These are phyloP conservation scores for Eleutherodactylus coqui DNA, from an alignment of 2,797 vertebrate genomes.

Conservation along the genomic window DNA sequence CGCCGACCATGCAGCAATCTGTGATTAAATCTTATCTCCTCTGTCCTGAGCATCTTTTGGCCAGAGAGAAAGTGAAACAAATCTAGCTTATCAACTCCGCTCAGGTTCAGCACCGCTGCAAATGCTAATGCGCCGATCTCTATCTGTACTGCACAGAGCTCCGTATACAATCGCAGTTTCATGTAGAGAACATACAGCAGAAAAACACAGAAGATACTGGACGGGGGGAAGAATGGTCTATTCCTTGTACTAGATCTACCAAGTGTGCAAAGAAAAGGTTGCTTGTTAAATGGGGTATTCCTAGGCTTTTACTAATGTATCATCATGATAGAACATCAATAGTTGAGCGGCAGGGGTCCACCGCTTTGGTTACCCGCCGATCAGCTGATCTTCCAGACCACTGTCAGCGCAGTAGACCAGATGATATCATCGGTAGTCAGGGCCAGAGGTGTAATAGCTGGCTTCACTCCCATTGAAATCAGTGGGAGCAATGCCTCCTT, in stretches of 20 bases:
- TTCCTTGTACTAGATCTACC: not conserved
- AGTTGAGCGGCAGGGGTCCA: no score
- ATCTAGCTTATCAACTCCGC: conserved; percentile 67
- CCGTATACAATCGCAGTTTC: conserved; percentile 20
- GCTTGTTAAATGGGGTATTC: not conserved
- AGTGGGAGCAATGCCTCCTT: no score
- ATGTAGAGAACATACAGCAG: not conserved
- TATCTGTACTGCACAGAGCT: conserved; percentile 62
- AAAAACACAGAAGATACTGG: not conserved
- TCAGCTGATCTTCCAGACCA: no score
- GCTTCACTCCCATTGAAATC: no score
- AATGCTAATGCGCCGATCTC: conserved; percentile 65
- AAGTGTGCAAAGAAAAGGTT: not conserved
- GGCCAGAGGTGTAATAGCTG: no score
- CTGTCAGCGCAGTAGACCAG: no score
- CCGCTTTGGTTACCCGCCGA: no score
- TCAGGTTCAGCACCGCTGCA: conserved; percentile 58
- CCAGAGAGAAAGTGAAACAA: conserved; percentile 68
- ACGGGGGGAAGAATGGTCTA: not conserved
- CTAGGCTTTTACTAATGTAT: no score
- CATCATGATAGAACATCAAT: no score
- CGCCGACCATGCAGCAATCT: conserved; percentile 60
- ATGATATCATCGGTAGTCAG: no score
- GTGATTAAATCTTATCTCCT: conserved; percentile 67
- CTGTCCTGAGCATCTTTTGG: conserved; percentile 60